These are phyloP conservation scores for Staurois parvus DNA, from an alignment of 2,797 vertebrate species.

Conservation along the genomic window DNA sequence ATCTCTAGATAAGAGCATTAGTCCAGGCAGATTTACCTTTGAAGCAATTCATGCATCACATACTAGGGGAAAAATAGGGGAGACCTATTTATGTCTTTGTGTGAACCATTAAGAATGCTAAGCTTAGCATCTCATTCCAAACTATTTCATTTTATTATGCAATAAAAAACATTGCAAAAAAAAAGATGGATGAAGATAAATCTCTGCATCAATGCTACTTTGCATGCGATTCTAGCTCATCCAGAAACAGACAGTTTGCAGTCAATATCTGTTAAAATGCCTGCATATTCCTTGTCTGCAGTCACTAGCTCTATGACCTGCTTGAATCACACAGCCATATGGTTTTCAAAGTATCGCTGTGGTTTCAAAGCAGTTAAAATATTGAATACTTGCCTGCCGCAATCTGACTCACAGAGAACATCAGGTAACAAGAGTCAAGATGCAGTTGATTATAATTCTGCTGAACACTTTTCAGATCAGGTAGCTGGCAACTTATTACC, in stretches of 20 bases:
- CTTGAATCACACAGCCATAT: background rate
- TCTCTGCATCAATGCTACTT: too few relatives aligned
- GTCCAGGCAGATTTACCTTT: background rate
- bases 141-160: background rate
- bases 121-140: background rate
- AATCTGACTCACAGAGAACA: constrained; percentile 47
- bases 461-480: constrained; percentile 55
- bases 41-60: too few relatives aligned
- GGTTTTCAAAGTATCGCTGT: background rate
- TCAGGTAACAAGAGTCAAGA: constrained; percentile 24
- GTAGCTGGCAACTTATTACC: constrained; percentile 55
- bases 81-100: background rate
- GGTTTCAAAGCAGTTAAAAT: constrained; percentile 35
- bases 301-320: background rate
- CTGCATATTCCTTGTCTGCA: background rate
- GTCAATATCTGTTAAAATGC: background rate
- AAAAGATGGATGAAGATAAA: too few relatives aligned
- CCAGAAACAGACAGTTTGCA: too few relatives aligned
- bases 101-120: background rate
- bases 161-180: background rate
- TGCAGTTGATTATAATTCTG: constrained; percentile 38
- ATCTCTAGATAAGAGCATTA: background rate
- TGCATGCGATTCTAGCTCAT: too few relatives aligned
- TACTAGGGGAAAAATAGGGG: background rate
- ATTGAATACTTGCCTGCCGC: constrained; percentile 24